Evolutionary conservation across 2,113 vertebrate genomes (phyloP).

Genomic region (Brachyhypopomus occidentalis): DNA sequence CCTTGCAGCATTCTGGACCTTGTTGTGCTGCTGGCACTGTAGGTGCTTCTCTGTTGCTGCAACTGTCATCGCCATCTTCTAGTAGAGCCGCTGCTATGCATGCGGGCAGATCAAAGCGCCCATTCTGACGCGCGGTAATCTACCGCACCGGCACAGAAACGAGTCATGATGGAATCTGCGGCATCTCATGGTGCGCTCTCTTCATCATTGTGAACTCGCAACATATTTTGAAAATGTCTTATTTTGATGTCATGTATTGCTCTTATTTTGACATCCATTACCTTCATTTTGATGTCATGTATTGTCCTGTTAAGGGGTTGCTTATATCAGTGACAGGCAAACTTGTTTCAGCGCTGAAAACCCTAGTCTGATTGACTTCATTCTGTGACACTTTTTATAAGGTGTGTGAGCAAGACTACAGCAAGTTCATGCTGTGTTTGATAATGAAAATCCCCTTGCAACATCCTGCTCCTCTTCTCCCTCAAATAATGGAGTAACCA

Average conservation of each 20-base stretch:
- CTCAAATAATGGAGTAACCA: background rate
- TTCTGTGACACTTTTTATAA: background rate
- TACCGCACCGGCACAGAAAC: slow-evolving; percentile 11
- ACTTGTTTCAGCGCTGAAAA: background rate
- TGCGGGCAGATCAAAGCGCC: slow-evolving; percentile 11
- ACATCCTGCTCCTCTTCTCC: background rate
- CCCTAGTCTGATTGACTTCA: background rate
- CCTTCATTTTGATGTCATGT: background rate
- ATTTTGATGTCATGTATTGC: background rate
- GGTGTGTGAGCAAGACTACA: background rate
- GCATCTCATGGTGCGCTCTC: slow-evolving; percentile 16
- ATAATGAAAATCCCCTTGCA: background rate
- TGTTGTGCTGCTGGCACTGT: background rate
- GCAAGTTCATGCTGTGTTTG: background rate
- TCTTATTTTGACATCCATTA: no score
- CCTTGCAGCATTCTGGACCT: slow-evolving; percentile 25
- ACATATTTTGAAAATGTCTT: slow-evolving; percentile 16
- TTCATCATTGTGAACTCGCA: slow-evolving; percentile 30
- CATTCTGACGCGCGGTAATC: slow-evolving; percentile 1
- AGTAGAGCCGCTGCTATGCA: background rate
- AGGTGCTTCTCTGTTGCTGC: slow-evolving; percentile 5
- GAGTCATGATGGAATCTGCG: slow-evolving; percentile 28
- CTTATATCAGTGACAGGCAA: background rate
- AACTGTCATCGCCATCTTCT: background rate
- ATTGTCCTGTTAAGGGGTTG: background rate